phyloP scores from a whole-genome alignment of 2,113 vertebrate species.

The Alces alces region DNA sequence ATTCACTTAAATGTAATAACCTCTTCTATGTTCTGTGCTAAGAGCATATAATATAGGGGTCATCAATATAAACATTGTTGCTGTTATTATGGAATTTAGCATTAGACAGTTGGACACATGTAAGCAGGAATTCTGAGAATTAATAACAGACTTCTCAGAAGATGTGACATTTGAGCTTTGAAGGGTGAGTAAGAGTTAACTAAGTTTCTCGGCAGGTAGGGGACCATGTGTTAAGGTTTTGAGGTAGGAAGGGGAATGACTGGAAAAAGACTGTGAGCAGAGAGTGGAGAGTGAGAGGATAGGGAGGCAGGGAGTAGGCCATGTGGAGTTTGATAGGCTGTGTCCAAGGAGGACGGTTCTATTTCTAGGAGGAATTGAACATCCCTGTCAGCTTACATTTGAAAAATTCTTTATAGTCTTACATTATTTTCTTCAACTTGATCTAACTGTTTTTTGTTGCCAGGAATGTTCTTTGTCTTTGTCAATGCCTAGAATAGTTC shows the following conservation, averaged over 20 bases:
- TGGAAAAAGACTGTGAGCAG: not conserved
- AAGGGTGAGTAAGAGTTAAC: not conserved
- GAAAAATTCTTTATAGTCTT: not conserved
- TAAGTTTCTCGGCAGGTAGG: not conserved
- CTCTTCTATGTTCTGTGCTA: not conserved
- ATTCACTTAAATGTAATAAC: not conserved
- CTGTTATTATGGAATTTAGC: not conserved
- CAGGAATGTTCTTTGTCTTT: not conserved
- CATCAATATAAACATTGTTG: not conserved
- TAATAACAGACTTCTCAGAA: not conserved
- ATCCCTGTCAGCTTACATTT: not conserved
- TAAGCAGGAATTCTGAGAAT: not conserved
- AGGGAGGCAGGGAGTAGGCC: not conserved
- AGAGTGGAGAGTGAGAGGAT: not conserved
- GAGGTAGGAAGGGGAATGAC: not conserved
- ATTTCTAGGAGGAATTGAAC: not conserved
- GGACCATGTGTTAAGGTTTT: not conserved
- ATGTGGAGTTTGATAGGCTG: not conserved
- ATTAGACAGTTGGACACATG: not conserved
- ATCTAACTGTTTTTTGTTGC: not conserved
- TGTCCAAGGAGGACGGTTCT: not conserved
- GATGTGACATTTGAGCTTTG: not conserved
- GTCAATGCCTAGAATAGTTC: not conserved
- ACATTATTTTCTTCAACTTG: not conserved
- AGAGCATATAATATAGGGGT: not conserved